Percentiles rank a stretch among this genome's conserved stretches.
Conservation (phyloP, 2,888 invertebrate species). For the Mythimna impura region DNA sequence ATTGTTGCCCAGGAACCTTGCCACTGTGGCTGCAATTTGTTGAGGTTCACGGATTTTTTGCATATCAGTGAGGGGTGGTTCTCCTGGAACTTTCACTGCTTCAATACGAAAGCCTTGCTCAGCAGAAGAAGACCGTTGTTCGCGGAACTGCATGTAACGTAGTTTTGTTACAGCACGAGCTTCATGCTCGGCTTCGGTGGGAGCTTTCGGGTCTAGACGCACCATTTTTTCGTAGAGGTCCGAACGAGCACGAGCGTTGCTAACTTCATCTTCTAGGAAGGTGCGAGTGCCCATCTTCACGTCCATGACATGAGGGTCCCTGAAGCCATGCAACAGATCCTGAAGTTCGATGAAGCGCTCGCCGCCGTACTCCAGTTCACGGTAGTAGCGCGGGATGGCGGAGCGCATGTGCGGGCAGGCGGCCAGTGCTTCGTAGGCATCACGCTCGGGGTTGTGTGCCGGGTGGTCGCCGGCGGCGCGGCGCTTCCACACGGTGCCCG, state of each 20-base stretch:
- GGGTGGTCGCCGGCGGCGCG: conserved; percentile 93
- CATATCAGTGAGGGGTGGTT: conserved; percentile 95
- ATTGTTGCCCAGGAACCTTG: conserved; percentile 93
- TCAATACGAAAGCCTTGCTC: conserved; percentile 98
- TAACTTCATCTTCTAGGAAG: conserved; percentile 98
- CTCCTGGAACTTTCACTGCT: conserved; percentile 96
- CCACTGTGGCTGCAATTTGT: conserved; percentile 94
- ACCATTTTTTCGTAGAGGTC: conserved; percentile 99
- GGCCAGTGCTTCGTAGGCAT: conserved; percentile 95
- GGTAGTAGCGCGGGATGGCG: conserved; percentile 95
- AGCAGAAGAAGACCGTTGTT: conserved; percentile 97
- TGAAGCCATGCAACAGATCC: conserved; percentile 97
- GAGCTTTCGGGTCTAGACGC: conserved; percentile 96
- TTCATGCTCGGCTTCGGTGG: conserved; percentile 95
- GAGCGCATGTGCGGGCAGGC: conserved; percentile 93
- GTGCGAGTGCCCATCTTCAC: conserved; percentile 99
- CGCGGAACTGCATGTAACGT: conserved; percentile 98
- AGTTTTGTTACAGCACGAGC: conserved; percentile 97
- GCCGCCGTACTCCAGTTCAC: conserved; percentile 94
- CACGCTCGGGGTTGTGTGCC: conserved; percentile 93
- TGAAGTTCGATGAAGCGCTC: conserved; percentile 98
- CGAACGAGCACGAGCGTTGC: conserved; percentile 94
- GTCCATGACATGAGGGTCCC: conserved; percentile 98
- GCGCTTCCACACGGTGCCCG: conserved; percentile 98
- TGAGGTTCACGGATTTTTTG: conserved; percentile 95